These are phyloP conservation scores for Drosophila dives DNA, from an alignment of 2,888 invertebrate species.

Conservation along the genomic window DNA sequence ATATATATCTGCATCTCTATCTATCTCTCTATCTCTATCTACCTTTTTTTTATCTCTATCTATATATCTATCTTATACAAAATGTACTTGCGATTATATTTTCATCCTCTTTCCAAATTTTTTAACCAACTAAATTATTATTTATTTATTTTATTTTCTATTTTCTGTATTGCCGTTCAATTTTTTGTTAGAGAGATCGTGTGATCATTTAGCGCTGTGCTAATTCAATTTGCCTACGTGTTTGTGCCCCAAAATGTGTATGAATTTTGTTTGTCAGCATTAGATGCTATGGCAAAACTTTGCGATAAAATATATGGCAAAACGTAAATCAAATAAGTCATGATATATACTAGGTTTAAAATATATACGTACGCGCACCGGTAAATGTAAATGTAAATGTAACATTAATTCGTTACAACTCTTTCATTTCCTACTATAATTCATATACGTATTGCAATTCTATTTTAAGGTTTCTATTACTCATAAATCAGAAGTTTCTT, in stretches of 20 bases:
- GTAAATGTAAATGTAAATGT: conserved; percentile 1
- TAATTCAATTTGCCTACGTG: conserved; percentile 73
- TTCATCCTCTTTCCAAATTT: conserved; percentile 35
- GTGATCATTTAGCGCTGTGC: conserved; percentile 82
- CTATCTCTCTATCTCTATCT: conserved; percentile 38
- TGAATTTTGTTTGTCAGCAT: conserved; percentile 41
- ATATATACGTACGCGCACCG: background rate
- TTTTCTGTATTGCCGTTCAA: conserved; percentile 29
- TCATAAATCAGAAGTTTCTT: background rate
- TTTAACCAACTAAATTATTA: conserved; percentile 63
- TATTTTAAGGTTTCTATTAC: background rate
- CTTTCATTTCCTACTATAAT: conserved; percentile 14
- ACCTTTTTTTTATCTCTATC: conserved; percentile 37
- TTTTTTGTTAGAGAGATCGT: conserved; percentile 76
- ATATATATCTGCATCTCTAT: conserved; percentile 27
- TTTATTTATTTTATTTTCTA: conserved; percentile 34
- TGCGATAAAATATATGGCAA: conserved; percentile 1
- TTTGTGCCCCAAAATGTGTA: conserved; percentile 28
- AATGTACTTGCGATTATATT: conserved; percentile 39
- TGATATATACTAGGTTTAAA: background rate
- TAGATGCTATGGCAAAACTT: conserved; percentile 29
- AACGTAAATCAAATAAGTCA: conserved; percentile 20
- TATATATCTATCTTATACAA: conserved; percentile 34
- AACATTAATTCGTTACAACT: background rate
- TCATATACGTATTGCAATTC: conserved; percentile 26